A percentile compares a stretch with the other conserved stretches of the same genome.
phyloP scores from a whole-genome alignment of 2,797 vertebrate species.

The Sebastes trivittatus region DNA sequence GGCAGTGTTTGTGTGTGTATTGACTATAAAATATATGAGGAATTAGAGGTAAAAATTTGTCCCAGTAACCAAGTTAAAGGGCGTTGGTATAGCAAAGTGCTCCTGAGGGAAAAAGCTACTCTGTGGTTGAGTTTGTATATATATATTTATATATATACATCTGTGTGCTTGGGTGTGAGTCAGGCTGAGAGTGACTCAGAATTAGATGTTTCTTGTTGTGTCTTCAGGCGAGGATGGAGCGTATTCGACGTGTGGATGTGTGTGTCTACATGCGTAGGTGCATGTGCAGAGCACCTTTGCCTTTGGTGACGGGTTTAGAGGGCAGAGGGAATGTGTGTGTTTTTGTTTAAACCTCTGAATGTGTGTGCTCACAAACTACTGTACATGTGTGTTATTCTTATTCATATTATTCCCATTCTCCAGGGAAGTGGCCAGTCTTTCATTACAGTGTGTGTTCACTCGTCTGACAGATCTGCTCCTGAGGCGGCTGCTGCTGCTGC shows the following conservation, averaged over 20 bases:
- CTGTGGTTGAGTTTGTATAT: constrained; percentile 8
- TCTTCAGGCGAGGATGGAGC: constrained; percentile 54
- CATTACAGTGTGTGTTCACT: constrained; percentile 52
- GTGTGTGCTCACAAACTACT: constrained; percentile 35
- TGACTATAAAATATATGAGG: constrained; percentile 4
- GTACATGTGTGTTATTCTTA: constrained; percentile 53
- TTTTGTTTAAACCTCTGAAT: constrained; percentile 10
- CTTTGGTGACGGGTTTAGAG: constrained; percentile 54
- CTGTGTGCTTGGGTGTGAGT: constrained; percentile 35
- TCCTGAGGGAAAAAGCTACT: constrained; percentile 19
- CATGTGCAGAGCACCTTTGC: constrained; percentile 45
- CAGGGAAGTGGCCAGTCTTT: constrained; percentile 53
- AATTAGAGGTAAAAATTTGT: constrained; percentile 27
- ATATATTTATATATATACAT: constrained; percentile 21
- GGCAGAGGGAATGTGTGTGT: constrained; percentile 30
- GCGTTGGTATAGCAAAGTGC: constrained; percentile 10
- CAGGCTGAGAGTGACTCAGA: constrained; percentile 61
- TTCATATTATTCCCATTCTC: constrained; percentile 67
- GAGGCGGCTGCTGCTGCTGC: constrained; percentile 61
- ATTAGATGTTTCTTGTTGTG: constrained; percentile 64
- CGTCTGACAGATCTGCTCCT: constrained; percentile 56
- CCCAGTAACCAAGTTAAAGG: constrained; percentile 49
- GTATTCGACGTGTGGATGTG: constrained; percentile 14
- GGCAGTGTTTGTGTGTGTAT: constrained; percentile 6
- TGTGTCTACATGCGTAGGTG: constrained; percentile 11